These are phyloP conservation scores for Hyperoodon ampullatus DNA, from an alignment of 2,113 vertebrate species.

Conservation along the genomic window DNA sequence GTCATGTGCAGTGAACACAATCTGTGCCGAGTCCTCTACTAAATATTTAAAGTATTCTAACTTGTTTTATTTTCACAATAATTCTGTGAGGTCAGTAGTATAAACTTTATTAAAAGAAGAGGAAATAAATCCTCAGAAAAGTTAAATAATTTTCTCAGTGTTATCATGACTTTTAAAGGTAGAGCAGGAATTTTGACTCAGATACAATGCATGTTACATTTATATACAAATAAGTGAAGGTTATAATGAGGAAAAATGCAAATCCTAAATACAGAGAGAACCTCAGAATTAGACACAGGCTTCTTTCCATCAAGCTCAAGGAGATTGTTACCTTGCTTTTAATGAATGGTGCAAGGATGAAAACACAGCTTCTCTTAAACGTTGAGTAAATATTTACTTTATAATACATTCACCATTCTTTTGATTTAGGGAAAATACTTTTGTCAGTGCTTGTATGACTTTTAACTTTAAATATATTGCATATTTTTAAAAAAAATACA, in stretches of 20 bases:
- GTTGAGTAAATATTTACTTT: background rate
- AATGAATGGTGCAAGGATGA: background rate
- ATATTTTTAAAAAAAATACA: background rate
- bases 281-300: background rate
- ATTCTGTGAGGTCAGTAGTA: background rate
- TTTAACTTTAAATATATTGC: background rate
- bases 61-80: background rate
- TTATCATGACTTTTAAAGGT: background rate
- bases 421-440: background rate
- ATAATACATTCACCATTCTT: background rate
- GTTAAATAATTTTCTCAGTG: background rate
- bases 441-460: background rate
- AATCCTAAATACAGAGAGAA: background rate
- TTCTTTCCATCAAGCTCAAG: background rate
- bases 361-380: background rate
- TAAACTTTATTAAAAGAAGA: background rate
- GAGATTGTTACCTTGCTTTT: background rate
- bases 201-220: background rate
- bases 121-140: background rate
- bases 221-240: background rate
- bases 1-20: background rate
- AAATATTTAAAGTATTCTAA: background rate
- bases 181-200: background rate
- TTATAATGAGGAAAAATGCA: background rate
- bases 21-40: background rate